Conservation (phyloP, 2,113 vertebrate species). For the Typhlomys cinereus region DNA sequence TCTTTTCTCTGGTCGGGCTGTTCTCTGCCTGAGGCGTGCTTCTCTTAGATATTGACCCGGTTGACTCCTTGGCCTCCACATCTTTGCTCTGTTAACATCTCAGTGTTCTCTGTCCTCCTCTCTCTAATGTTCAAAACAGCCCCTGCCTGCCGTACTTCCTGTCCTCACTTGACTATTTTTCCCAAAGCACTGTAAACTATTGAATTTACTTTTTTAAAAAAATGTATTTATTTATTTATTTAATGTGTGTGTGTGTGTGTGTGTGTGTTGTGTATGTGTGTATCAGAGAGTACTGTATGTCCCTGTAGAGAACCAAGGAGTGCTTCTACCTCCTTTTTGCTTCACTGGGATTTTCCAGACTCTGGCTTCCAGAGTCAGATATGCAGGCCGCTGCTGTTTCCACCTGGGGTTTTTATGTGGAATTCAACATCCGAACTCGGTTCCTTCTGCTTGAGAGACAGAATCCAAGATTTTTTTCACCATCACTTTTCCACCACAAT, state of each 20-base stretch:
- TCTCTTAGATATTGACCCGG: slow-evolving; percentile 12
- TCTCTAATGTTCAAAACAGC: neutral
- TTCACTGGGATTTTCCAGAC: too few species aligned
- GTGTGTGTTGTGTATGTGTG: too few species aligned
- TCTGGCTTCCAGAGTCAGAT: too few species aligned
- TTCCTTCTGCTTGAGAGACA: too few species aligned
- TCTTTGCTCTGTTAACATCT: slow-evolving; percentile 19
- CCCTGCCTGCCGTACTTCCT: neutral
- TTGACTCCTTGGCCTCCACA: neutral
- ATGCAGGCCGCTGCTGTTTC: too few species aligned
- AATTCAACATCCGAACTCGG: too few species aligned
- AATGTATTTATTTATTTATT: neutral
- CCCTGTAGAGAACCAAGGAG: too few species aligned
- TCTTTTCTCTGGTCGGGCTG: neutral
- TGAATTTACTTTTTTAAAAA: neutral
- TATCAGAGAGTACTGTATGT: too few species aligned
- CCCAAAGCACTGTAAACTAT: neutral
- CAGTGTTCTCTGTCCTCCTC: neutral
- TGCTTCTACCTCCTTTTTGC: too few species aligned
- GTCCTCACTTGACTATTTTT: neutral
- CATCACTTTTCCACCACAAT: slow-evolving; percentile 23
- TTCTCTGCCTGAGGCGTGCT: neutral
- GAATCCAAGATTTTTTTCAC: too few species aligned
- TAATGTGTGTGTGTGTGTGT: too few species aligned
- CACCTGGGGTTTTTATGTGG: too few species aligned